Evolutionary conservation across 2,888 invertebrate species (phyloP).

Genomic region (Drosophila prolongata): DNA sequence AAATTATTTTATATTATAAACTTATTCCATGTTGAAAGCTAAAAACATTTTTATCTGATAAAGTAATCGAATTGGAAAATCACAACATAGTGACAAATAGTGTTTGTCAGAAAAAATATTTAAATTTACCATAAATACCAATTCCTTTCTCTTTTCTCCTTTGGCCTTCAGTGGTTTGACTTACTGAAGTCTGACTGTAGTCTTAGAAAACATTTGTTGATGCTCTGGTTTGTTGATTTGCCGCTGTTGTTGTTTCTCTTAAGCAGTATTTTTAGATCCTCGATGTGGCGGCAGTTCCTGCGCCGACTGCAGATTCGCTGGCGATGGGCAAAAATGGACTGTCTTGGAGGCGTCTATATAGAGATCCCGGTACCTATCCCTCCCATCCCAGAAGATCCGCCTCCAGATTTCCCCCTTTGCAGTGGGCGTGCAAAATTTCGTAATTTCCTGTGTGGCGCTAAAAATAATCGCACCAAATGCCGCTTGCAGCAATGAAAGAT

Average conservation of each 20-base stretch:
- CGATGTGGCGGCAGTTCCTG: slow-evolving; percentile 38
- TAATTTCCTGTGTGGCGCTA: slow-evolving; percentile 62
- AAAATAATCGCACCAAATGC: slow-evolving; percentile 18
- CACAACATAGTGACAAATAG: too few relatives aligned
- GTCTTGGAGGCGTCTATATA: slow-evolving; percentile 31
- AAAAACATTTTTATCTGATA: too few relatives aligned
- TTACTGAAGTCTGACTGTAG: slow-evolving; percentile 6
- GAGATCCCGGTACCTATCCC: not conserved
- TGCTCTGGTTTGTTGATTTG: slow-evolving; percentile 27
- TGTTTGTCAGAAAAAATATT: too few relatives aligned
- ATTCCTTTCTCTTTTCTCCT: not conserved
- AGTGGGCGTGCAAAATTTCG: slow-evolving; percentile 54
- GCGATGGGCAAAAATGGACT: slow-evolving; percentile 37
- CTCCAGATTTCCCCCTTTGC: slow-evolving; percentile 7
- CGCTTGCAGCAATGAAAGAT: slow-evolving; percentile 19
- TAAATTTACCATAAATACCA: too few relatives aligned
- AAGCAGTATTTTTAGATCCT: slow-evolving; percentile 61
- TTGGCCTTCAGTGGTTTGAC: not conserved
- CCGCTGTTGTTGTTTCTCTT: slow-evolving; percentile 31
- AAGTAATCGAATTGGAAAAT: too few relatives aligned
- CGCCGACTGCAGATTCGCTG: not conserved
- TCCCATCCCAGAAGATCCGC: slow-evolving; percentile 4
- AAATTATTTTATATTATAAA: too few relatives aligned
- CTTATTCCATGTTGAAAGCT: too few relatives aligned
- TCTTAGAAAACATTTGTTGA: slow-evolving; percentile 54